These are phyloP conservation scores for Varecia variegata DNA, from an alignment of 2,797 vertebrate species.

Conservation along the genomic window DNA sequence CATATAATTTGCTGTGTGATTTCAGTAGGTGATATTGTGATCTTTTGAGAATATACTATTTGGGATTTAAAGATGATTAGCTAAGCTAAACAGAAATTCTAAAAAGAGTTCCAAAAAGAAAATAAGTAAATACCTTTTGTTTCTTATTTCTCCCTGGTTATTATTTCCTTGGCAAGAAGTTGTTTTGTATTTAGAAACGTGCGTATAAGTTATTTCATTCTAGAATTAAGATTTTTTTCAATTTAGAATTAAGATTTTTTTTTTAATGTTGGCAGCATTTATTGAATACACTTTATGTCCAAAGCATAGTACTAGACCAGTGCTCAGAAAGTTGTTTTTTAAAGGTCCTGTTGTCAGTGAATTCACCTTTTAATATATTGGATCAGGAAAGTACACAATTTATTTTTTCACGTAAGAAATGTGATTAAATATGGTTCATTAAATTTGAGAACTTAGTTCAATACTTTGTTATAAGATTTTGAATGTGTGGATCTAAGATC, in stretches of 20 bases:
- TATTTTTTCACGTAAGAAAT: not conserved
- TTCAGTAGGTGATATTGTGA: not conserved
- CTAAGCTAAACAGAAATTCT: slow-evolving; percentile 26
- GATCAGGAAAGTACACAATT: not conserved
- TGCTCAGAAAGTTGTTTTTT: not conserved
- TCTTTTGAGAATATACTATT: not conserved
- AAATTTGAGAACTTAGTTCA: not conserved
- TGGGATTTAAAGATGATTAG: not conserved
- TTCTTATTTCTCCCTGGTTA: not conserved
- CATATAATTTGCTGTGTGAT: not conserved
- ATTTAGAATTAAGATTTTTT: not conserved
- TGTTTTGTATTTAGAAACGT: slow-evolving; percentile 34
- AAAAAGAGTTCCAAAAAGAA: slow-evolving; percentile 21
- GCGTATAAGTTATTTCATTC: not conserved
- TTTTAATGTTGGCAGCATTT: not conserved
- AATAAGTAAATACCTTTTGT: not conserved
- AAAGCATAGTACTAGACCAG: not conserved
- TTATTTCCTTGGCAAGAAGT: not conserved
- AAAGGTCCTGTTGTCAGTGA: not conserved
- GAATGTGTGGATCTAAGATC: not conserved
- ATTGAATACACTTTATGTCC: not conserved
- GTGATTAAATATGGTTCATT: not conserved
- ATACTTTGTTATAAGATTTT: not conserved
- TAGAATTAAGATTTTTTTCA: not conserved
- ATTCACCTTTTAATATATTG: not conserved